Percentiles rank a stretch among this genome's conserved stretches.
Conservation (phyloP, 2,113 vertebrate species). For the Colistium nudipinnis region DNA sequence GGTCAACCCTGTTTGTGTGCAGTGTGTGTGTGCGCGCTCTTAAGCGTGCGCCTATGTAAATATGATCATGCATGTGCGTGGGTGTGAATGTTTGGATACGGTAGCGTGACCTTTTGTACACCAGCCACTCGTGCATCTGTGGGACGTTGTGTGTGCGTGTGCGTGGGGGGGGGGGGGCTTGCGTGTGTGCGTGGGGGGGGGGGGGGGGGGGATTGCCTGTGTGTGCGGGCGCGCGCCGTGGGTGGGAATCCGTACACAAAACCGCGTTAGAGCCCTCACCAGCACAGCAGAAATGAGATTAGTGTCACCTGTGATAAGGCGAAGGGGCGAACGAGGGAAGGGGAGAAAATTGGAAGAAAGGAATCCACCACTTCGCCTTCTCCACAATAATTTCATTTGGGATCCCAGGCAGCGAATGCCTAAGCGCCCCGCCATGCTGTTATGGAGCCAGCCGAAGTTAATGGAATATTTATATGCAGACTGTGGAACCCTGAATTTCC, state of each 20-base stretch:
- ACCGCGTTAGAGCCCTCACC: conserved; percentile 75
- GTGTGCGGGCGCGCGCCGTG: conserved; percentile 19
- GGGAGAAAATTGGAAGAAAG: conserved; percentile 81
- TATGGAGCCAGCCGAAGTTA: conserved; percentile 77
- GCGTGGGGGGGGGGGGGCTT: too few relatives aligned
- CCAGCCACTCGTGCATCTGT: too few relatives aligned
- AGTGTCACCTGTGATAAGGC: conserved; percentile 81
- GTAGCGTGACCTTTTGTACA: conserved; percentile 54
- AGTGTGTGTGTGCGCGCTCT: background rate
- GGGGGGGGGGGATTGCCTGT: too few relatives aligned
- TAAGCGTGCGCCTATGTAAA: background rate
- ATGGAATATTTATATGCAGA: conserved; percentile 84
- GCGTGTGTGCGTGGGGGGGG: background rate
- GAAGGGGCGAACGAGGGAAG: conserved; percentile 72
- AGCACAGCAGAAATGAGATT: conserved; percentile 80
- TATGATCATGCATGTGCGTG: too few relatives aligned
- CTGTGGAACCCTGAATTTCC: conserved; percentile 56
- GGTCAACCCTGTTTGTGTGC: background rate
- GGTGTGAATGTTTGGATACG: conserved; percentile 18
- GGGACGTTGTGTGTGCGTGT: conserved; percentile 33
- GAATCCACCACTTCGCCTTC: conserved; percentile 71
- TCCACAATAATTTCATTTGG: conserved; percentile 81
- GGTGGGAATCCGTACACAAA: conserved; percentile 69
- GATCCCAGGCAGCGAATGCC: conserved; percentile 77
- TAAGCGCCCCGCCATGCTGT: conserved; percentile 65